Conservation (phyloP, 1,140 invertebrate species). For the Drosophila arawakana region DNA sequence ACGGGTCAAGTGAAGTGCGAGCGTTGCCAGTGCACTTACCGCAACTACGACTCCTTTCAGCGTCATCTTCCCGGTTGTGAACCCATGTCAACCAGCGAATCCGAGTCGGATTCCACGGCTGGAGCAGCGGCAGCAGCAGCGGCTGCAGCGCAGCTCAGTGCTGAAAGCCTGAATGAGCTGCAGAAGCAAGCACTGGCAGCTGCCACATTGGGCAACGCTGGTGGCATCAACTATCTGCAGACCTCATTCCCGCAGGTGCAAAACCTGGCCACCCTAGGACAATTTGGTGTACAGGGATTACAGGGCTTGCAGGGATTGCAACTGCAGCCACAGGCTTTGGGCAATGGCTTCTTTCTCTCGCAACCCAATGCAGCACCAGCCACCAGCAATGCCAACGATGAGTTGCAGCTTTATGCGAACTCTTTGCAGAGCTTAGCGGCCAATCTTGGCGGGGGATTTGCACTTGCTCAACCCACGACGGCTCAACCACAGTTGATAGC, state of each 20-base stretch:
- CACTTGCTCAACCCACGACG: conserved; percentile 60
- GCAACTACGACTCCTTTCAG: conserved; percentile 94
- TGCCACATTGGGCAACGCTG: conserved; percentile 41
- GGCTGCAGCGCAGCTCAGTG: conserved; percentile 35
- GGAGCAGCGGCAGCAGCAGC: neutral
- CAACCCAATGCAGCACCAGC: conserved; percentile 50
- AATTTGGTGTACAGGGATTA: conserved; percentile 61
- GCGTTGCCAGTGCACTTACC: conserved; percentile 94
- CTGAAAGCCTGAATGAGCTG: conserved; percentile 64
- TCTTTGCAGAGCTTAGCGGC: conserved; percentile 72
- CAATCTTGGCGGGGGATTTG: conserved; percentile 72
- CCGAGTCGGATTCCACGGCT: conserved; percentile 86
- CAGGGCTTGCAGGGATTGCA: conserved; percentile 68
- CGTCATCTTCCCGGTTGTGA: conserved; percentile 92
- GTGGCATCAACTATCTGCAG: conserved; percentile 71
- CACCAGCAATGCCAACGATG: conserved; percentile 41
- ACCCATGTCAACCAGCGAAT: conserved; percentile 90
- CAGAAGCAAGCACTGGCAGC: conserved; percentile 66
- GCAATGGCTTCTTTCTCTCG: conserved; percentile 76
- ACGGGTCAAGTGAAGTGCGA: conserved; percentile 92
- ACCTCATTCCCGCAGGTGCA: conserved; percentile 66
- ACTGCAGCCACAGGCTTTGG: conserved; percentile 71
- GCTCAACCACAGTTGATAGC: conserved; percentile 74
- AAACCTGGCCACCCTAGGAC: conserved; percentile 75
- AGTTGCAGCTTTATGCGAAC: conserved; percentile 74